Evolutionary conservation across 2,797 vertebrate genomes (phyloP), one percentile per base, ranked within the genome.

Genomic region (Amblyraja radiata): DNA sequence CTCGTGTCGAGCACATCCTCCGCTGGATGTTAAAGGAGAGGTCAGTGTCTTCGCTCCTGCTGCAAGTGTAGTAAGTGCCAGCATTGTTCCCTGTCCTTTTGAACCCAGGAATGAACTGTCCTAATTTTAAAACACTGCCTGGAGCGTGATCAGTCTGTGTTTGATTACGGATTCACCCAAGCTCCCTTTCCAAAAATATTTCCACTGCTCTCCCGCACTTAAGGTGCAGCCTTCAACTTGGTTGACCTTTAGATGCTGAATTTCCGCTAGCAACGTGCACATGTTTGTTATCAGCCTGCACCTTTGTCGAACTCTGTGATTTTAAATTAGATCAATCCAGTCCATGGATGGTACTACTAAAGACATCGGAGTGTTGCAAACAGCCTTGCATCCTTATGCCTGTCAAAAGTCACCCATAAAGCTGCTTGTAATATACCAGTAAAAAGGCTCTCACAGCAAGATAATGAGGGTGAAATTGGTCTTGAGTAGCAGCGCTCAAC

Each of bases 81-180:
- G 68, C 54, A 92, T 92, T 92, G 90, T 92, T 92, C 90, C 23
- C 39, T 76, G 90, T 54, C 90, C 90, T 92, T 76, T 46, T 74
- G 90, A 92, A 92, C 90, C 90, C 76, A 92, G 25, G 73, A 92
- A 92, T 92, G 90, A 92, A 92, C 90, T 92, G 90, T 92, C 90
- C 90, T 92, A 54, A 76, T 92, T 92, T 92, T 92, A 54, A 92
- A 92, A 76, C 23, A 92, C 46, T 76, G 90, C 90, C 90, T 92
- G 90, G 58, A 92, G 90, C 90, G 39, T 76, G 68, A 92, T 74
- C 71, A 92, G 90, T 74, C 90, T 76, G 90, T 76, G 71, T 92
- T 25, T 92, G 90, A 92, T 92, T 92, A 92, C 90, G 18, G 32
- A 76, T 92, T 92, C 90, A 76, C 54, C 39, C 39, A 92, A 54